Evolutionary conservation across 1,140 invertebrate genomes (phyloP).

Genomic region (Phortica variegata): DNA sequence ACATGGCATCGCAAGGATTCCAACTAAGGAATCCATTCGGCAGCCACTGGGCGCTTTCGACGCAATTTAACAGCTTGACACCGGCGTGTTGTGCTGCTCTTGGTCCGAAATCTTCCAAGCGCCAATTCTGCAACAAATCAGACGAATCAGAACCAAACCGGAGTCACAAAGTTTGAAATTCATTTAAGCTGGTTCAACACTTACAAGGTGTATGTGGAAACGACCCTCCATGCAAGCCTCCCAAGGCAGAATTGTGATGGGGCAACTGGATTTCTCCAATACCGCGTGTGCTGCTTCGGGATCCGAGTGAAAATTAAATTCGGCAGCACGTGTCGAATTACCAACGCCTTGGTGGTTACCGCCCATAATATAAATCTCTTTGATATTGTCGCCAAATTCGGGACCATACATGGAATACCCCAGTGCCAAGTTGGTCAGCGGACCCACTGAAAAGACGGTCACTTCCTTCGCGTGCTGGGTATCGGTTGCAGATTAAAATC

Average conservation of each 20-base stretch:
- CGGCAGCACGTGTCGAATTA: constrained; percentile 67
- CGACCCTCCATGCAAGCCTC: constrained; percentile 60
- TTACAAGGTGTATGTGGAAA: constrained; percentile 59
- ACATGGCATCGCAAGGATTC: constrained; percentile 63
- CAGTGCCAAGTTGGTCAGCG: constrained; percentile 76
- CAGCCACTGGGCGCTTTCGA: constrained; percentile 59
- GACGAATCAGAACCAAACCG: background rate
- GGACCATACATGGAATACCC: constrained; percentile 67
- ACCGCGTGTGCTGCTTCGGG: constrained; percentile 77
- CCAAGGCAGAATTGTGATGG: constrained; percentile 67
- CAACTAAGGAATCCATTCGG: constrained; percentile 45
- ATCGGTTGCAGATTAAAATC: too few species aligned
- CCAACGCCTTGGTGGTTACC: constrained; percentile 73
- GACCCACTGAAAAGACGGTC: constrained; percentile 68
- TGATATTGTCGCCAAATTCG: constrained; percentile 63
- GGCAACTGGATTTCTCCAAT: constrained; percentile 61
- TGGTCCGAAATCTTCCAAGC: constrained; percentile 42
- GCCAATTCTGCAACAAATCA: constrained; percentile 60
- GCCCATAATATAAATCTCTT: constrained; percentile 73
- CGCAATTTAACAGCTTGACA: constrained; percentile 60
- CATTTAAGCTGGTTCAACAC: constrained; percentile 15
- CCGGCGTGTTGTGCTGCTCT: constrained; percentile 28
- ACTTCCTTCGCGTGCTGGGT: constrained; percentile 57
- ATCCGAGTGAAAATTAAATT: constrained; percentile 79
- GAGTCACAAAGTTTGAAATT: background rate